A percentile compares a stretch with the other conserved stretches of the same genome.
These are phyloP conservation scores for Todiramphus saurophagus DNA, from an alignment of 2,113 vertebrate genomes.

Conservation along the genomic window DNA sequence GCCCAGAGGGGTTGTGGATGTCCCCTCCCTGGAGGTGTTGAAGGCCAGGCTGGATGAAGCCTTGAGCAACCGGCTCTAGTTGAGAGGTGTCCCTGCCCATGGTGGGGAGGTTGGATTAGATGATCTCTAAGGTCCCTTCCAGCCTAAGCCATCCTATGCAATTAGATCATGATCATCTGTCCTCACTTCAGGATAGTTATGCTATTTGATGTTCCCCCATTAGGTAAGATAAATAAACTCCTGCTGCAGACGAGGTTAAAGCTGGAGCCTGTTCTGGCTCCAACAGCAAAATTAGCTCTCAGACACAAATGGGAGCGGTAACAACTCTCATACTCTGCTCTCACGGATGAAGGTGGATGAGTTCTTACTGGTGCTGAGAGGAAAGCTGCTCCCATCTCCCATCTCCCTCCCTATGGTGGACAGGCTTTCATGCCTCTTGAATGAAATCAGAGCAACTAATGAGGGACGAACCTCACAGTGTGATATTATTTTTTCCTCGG, in stretches of 20 bases:
- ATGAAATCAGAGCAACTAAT: neutral
- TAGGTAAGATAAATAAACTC: fast-evolving
- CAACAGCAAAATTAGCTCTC: neutral
- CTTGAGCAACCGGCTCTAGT: too few relatives aligned
- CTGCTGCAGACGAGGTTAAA: neutral
- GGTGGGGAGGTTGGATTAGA: too few relatives aligned
- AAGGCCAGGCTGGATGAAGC: too few relatives aligned
- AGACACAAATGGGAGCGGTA: fast-evolving
- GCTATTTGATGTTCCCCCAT: neutral
- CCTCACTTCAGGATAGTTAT: neutral
- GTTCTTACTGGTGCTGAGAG: neutral
- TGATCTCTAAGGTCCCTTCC: too few relatives aligned
- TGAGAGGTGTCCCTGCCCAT: too few relatives aligned
- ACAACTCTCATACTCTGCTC: neutral
- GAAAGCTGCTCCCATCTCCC: neutral
- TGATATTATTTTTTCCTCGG: neutral
- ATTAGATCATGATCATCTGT: fast-evolving
- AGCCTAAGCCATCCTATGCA: neutral
- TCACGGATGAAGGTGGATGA: neutral
- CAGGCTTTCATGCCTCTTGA: neutral
- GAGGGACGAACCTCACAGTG: neutral
- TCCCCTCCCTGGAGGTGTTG: too few relatives aligned
- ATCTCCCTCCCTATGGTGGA: neutral
- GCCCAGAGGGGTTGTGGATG: too few relatives aligned
- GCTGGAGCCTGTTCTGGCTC: fast-evolving